phyloP scores from a whole-genome alignment of 2,888 invertebrate genomes.

The Steinernema hermaphroditum region DNA sequence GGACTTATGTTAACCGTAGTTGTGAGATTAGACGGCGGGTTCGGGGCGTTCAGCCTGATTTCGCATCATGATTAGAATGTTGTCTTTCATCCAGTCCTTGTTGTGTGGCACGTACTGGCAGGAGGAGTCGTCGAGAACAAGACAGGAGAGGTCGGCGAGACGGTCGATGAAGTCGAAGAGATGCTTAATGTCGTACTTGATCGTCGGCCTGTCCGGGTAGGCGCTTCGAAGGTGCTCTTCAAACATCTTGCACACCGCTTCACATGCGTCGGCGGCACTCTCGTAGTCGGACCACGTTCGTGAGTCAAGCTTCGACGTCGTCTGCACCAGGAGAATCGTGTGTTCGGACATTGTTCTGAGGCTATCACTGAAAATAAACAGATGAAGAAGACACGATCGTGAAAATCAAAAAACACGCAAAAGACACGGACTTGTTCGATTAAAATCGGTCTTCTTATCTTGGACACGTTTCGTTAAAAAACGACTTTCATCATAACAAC shows the following conservation, averaged over 20 bases:
- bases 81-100: conserved; percentile 94
- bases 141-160: conserved; percentile 88
- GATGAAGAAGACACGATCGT: no score
- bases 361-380: no score
- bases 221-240: conserved; percentile 94
- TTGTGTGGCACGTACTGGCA: conserved; percentile 95
- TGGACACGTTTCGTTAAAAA: no score
- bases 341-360: conserved; percentile 70
- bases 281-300: conserved; percentile 98
- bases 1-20: no score
- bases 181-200: conserved; percentile 92
- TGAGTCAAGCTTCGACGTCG: conserved; percentile 88
- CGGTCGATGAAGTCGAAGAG: conserved; percentile 97
- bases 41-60: conserved; percentile 36
- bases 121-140: conserved; percentile 77
- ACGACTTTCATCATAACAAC: no score
- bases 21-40: no score
- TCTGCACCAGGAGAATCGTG: conserved; percentile 92
- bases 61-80: conserved; percentile 39
- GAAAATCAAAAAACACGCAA: no score
- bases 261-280: conserved; percentile 74
- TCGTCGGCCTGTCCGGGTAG: conserved; percentile 92
- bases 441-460: no score
- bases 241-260: conserved; percentile 90
- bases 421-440: no score